phyloP scores from a whole-genome alignment of 2,797 vertebrate species.

The Distichodus sexfasciatus region DNA sequence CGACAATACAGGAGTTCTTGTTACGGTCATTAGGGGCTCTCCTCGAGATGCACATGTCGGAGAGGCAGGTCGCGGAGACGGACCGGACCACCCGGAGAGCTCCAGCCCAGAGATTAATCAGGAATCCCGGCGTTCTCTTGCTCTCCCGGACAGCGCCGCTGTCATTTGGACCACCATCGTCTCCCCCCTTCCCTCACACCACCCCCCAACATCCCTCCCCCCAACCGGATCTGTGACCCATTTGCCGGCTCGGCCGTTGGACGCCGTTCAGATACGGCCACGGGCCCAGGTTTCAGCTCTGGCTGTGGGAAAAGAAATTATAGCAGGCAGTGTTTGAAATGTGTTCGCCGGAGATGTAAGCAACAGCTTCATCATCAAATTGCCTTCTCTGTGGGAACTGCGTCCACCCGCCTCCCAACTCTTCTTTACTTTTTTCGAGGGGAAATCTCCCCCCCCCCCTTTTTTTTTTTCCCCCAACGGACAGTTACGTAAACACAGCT shows the following conservation, averaged over 20 bases:
- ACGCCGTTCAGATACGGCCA: slow-evolving; percentile 44
- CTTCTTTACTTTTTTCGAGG: neutral
- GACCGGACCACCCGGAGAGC: slow-evolving; percentile 72
- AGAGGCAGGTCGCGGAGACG: slow-evolving; percentile 61
- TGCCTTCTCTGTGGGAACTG: slow-evolving; percentile 9
- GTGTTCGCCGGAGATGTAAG: slow-evolving; percentile 44
- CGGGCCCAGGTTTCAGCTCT: slow-evolving; percentile 12
- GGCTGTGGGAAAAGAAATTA: slow-evolving; percentile 23
- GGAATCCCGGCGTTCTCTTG: slow-evolving; percentile 61
- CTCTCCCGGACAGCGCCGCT: slow-evolving; percentile 50
- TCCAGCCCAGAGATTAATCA: slow-evolving; percentile 65
- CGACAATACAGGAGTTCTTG: slow-evolving; percentile 68
- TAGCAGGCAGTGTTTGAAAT: slow-evolving; percentile 40
- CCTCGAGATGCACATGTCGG: slow-evolving; percentile 49
- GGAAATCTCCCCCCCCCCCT: slow-evolving; percentile 20
- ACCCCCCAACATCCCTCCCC: neutral
- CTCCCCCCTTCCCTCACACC: too few relatives aligned
- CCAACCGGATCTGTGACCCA: slow-evolving; percentile 58
- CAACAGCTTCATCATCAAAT: slow-evolving; percentile 42
- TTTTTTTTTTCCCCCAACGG: slow-evolving; percentile 14
- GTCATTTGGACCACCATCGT: too few relatives aligned
- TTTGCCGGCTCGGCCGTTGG: slow-evolving; percentile 43
- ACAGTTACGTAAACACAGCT: slow-evolving; percentile 27
- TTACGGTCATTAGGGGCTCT: slow-evolving; percentile 66
- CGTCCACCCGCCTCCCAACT: neutral